Evolutionary conservation across 2,888 invertebrate species (phyloP).

Genomic region (Nemotelus pantherinus): DNA sequence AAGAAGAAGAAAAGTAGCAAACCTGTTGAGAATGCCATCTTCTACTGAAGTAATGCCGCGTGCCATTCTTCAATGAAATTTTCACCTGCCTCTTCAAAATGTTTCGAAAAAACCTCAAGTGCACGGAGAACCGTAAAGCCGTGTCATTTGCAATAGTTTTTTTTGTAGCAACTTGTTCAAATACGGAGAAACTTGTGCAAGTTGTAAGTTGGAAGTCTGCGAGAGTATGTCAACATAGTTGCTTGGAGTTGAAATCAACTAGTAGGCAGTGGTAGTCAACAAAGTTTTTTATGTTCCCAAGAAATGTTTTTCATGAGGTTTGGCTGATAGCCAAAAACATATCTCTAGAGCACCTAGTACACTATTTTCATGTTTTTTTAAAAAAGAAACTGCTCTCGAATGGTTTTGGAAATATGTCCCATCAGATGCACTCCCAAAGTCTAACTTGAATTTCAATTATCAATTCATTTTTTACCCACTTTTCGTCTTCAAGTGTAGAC

Average conservation of each 20-base stretch:
- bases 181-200: constrained; percentile 1
- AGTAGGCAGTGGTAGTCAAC: background rate
- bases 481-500: too few relatives aligned
- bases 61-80: constrained; percentile 18
- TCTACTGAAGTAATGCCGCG: constrained; percentile 6
- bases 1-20: background rate
- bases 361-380: too few relatives aligned
- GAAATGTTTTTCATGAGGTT: too few relatives aligned
- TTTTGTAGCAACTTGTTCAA: constrained; percentile 4
- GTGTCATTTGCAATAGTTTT: background rate
- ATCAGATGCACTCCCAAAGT: too few relatives aligned
- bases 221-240: background rate
- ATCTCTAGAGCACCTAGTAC: too few relatives aligned
- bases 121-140: background rate
- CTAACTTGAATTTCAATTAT: too few relatives aligned
- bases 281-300: background rate
- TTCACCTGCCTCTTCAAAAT: constrained; percentile 3
- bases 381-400: too few relatives aligned
- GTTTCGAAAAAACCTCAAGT: background rate
- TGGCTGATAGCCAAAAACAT: too few relatives aligned
- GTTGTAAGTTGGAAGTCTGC: background rate
- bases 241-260: background rate
- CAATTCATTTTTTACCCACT: too few relatives aligned
- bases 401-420: too few relatives aligned
- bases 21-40: constrained; percentile 4